Conservation (phyloP, 2,113 vertebrate species). For the Pelecanoides urinatrix region DNA sequence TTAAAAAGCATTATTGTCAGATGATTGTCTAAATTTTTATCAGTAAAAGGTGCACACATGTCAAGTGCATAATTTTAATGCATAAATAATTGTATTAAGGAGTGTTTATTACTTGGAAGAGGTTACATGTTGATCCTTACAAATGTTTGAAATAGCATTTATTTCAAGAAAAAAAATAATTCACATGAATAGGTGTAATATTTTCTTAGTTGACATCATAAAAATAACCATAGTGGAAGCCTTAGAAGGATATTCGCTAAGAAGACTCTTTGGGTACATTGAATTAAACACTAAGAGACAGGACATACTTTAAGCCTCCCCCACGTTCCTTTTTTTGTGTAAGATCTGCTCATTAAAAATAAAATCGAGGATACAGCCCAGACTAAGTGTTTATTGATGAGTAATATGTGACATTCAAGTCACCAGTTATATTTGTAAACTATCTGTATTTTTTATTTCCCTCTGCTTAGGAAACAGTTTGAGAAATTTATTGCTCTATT, state of each 20-base stretch:
- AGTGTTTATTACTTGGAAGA: background rate
- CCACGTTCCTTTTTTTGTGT: background rate
- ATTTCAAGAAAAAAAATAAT: background rate
- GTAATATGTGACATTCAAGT: background rate
- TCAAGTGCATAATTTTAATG: background rate
- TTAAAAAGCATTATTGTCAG: background rate
- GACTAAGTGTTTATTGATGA: background rate
- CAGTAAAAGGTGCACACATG: background rate
- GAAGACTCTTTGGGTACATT: background rate
- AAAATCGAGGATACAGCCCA: background rate
- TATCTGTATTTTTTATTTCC: background rate
- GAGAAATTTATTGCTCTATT: background rate
- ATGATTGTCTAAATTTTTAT: background rate
- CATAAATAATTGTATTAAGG: background rate
- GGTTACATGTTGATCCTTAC: background rate
- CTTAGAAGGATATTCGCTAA: background rate
- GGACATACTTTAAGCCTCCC: background rate
- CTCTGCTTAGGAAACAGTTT: background rate
- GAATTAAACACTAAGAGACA: background rate
- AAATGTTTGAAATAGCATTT: background rate
- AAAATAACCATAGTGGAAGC: background rate
- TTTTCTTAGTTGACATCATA: background rate
- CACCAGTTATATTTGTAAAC: background rate
- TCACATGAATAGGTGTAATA: background rate
- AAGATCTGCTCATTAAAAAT: background rate